phyloP scores from a whole-genome alignment of 2,888 invertebrate species.

The Agrochola litura region DNA sequence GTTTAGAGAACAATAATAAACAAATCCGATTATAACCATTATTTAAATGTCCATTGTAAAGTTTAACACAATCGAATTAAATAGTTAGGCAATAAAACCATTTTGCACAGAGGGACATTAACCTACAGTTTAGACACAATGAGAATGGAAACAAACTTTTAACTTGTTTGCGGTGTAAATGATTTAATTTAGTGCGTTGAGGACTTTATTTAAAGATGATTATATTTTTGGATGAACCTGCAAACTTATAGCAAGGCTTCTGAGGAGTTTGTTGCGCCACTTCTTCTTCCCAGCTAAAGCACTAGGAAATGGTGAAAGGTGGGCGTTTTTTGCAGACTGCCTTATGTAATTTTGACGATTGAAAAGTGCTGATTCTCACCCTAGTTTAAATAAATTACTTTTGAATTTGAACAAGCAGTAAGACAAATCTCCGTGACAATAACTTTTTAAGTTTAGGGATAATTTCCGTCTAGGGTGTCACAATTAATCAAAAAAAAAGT shows the following conservation, averaged over 20 bases:
- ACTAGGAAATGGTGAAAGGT: too few species aligned
- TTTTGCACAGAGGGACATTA: conserved; percentile 18
- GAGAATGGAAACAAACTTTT: conserved; percentile 5
- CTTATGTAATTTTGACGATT: too few species aligned
- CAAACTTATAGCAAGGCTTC: too few species aligned
- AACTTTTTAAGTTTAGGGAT: not conserved
- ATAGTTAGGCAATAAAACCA: conserved; percentile 33
- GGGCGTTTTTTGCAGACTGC: too few species aligned
- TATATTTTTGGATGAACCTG: not conserved
- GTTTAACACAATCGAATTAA: conserved; percentile 23
- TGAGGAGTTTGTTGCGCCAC: too few species aligned
- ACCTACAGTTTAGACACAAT: conserved; percentile 29
- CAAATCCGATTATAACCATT: conserved; percentile 18
- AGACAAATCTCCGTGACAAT: not conserved
- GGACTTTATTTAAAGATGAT: not conserved
- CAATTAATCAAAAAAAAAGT: not conserved
- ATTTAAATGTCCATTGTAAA: conserved; percentile 29
- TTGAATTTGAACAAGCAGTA: not conserved
- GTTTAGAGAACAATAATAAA: not conserved
- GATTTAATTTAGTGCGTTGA: not conserved
- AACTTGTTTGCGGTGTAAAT: conserved; percentile 15
- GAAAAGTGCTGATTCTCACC: too few species aligned
- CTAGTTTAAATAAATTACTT: too few species aligned
- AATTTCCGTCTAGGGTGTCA: not conserved
- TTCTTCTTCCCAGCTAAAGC: too few species aligned